Percentiles rank a stretch among this genome's conserved stretches.
phyloP scores from a whole-genome alignment of 2,113 vertebrate genomes.

The Vidua chalybeata region DNA sequence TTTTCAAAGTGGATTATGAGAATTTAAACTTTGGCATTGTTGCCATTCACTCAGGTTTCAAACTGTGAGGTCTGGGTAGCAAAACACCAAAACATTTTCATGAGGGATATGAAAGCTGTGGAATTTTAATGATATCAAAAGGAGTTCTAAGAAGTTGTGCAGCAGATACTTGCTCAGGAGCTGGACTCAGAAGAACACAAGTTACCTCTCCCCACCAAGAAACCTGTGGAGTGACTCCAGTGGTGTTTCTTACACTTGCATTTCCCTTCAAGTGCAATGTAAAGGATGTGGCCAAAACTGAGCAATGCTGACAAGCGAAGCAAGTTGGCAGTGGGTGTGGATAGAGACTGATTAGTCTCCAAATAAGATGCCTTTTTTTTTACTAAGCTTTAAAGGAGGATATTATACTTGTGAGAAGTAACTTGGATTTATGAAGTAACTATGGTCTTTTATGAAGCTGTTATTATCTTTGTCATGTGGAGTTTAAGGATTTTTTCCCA shows the following conservation, averaged over 20 bases:
- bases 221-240: neutral
- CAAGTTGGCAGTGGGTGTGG: neutral
- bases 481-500: neutral
- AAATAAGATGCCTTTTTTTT: neutral
- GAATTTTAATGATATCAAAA: neutral
- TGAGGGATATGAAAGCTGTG: neutral
- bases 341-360: neutral
- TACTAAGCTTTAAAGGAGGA: neutral
- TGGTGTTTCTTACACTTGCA: neutral
- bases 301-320: neutral
- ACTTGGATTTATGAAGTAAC: neutral
- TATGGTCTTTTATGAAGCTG: neutral
- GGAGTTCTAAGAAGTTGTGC: neutral
- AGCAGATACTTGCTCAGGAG: neutral
- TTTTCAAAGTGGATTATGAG: conserved; percentile 84
- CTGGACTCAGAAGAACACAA: neutral
- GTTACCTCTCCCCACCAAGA: neutral
- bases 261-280: neutral
- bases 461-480: neutral
- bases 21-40: conserved; percentile 88
- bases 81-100: neutral
- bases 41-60: conserved; percentile 96
- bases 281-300: neutral
- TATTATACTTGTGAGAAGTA: neutral
- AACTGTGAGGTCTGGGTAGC: conserved; percentile 76